These are phyloP conservation scores for Carterocephalus palaemon DNA, from an alignment of 2,888 invertebrate species.

Conservation along the genomic window DNA sequence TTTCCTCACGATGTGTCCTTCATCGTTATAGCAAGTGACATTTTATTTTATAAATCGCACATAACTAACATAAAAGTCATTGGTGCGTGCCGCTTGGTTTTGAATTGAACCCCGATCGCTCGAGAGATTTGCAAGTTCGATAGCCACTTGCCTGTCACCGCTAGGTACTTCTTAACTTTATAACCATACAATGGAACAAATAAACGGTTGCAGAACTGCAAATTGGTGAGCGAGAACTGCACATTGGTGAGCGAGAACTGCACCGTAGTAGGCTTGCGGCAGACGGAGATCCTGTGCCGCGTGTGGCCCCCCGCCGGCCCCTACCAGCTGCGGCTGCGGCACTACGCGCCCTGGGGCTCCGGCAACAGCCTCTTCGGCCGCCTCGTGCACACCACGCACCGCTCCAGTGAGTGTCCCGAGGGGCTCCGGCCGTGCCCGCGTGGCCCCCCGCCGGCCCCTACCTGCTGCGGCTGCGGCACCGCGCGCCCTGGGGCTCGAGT, in stretches of 20 bases:
- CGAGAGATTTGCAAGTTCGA: too few species aligned
- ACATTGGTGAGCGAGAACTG: slow-evolving; percentile 14
- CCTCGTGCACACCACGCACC: slow-evolving; percentile 37
- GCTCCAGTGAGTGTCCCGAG: too few species aligned
- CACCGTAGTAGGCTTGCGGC: slow-evolving; percentile 5
- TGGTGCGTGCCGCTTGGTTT: too few species aligned
- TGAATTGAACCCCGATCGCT: too few species aligned
- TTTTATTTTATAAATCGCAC: too few species aligned
- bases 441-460: slow-evolving; percentile 17
- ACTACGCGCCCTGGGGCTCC: slow-evolving; percentile 45
- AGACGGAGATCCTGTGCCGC: slow-evolving; percentile 13
- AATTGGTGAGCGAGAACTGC: slow-evolving; percentile 18
- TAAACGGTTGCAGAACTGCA: slow-evolving; percentile 7
- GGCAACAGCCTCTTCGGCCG: slow-evolving; percentile 21
- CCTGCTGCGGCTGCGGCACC: slow-evolving; percentile 34
- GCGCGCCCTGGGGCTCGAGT: slow-evolving; percentile 46
- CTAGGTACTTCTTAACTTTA: too few species aligned
- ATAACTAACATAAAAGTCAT: too few species aligned
- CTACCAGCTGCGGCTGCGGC: slow-evolving; percentile 33
- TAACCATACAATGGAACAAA: too few species aligned
- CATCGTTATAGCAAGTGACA: too few species aligned
- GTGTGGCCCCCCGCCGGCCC: slow-evolving; percentile 12
- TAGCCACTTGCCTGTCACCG: too few species aligned
- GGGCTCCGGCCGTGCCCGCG: slow-evolving; percentile 25
- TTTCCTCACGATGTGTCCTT: too few species aligned